Evolutionary conservation across 2,797 vertebrate species (phyloP).

Genomic region (Loris lydekkerianus): DNA sequence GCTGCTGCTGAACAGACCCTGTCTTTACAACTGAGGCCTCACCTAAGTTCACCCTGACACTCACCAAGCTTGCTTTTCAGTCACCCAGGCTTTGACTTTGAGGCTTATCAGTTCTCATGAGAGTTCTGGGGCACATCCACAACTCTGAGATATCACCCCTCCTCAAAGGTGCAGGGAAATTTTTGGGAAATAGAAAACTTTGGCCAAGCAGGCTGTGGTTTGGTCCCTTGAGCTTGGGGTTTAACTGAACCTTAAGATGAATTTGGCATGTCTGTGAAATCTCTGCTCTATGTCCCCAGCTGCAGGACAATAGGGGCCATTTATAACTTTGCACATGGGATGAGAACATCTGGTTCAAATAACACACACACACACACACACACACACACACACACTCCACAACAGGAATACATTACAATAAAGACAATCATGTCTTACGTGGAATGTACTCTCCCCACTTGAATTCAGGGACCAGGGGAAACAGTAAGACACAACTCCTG

Average conservation of each 20-base stretch:
- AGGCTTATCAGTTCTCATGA: neutral
- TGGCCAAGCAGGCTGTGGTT: conserved; percentile 16
- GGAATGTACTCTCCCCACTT: neutral
- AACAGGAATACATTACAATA: conserved; percentile 31
- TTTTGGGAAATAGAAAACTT: conserved; percentile 26
- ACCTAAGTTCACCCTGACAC: neutral
- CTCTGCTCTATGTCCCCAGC: conserved; percentile 65
- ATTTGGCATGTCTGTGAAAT: conserved; percentile 62
- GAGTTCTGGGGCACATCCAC: neutral
- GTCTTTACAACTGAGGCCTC: neutral
- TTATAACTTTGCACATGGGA: conserved; percentile 75
- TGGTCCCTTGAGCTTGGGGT: conserved; percentile 46
- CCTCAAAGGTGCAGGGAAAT: neutral
- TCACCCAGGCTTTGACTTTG: neutral
- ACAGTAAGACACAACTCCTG: neutral
- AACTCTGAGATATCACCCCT: neutral
- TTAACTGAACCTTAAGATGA: conserved; percentile 61
- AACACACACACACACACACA: neutral
- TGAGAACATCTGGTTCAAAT: conserved; percentile 82
- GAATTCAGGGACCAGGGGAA: neutral
- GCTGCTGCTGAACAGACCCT: neutral
- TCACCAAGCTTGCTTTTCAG: neutral
- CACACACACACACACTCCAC: neutral
- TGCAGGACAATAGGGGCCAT: conserved; percentile 76
- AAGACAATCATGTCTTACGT: neutral